Evolutionary conservation across 2,888 invertebrate species (phyloP).

Genomic region (Ectobius pallidus): DNA sequence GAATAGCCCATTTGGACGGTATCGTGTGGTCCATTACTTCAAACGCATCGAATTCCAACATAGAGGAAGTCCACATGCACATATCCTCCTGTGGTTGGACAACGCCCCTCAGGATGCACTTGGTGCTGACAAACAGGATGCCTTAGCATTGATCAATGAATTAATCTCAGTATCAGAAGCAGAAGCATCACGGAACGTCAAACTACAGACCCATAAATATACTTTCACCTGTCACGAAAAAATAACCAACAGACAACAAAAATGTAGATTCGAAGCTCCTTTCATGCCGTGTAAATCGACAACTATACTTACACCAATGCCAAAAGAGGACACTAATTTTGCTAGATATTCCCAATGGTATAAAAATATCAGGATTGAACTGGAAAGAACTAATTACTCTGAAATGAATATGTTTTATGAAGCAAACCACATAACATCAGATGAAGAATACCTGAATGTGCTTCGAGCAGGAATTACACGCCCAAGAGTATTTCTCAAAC

Average conservation of each 20-base stretch:
- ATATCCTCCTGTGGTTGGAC: neutral
- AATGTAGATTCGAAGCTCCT: neutral
- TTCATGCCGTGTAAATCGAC: neutral
- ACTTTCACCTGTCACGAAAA: neutral
- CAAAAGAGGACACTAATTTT: neutral
- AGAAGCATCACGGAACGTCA: neutral
- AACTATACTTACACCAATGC: neutral
- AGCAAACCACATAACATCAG: neutral
- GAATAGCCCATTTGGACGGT: conserved; percentile 41
- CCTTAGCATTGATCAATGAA: neutral
- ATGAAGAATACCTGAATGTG: conserved; percentile 45
- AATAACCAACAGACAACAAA: too few species aligned
- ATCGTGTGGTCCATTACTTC: neutral
- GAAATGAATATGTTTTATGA: neutral
- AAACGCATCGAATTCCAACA: neutral
- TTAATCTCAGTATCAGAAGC: neutral
- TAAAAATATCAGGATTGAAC: too few species aligned
- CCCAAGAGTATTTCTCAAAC: conserved; percentile 51
- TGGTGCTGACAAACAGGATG: neutral
- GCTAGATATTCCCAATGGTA: too few species aligned
- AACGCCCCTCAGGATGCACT: neutral
- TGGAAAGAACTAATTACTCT: neutral
- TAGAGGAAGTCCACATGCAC: neutral
- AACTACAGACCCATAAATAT: neutral
- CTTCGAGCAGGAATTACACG: conserved; percentile 47